These are phyloP conservation scores for Drosophila phalerata DNA, from an alignment of 2,888 invertebrate species.

Conservation along the genomic window DNA sequence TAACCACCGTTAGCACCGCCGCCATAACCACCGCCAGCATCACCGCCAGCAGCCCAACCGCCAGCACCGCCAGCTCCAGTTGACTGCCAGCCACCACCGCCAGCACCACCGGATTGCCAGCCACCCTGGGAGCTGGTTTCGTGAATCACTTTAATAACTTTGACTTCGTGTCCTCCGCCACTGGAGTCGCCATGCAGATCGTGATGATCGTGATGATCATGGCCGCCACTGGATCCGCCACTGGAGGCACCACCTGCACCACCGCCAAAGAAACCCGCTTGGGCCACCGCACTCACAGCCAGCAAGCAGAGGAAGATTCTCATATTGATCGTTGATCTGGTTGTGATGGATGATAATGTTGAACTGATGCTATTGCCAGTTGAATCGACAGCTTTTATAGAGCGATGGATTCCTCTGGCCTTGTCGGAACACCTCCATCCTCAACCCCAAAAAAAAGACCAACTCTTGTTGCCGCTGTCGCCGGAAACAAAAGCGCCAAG, in stretches of 20 bases:
- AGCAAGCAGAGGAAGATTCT: conserved; percentile 70
- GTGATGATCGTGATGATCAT: conserved; percentile 15
- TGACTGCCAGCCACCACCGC: conserved; percentile 34
- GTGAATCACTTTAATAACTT: conserved; percentile 69
- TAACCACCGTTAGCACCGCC: conserved; percentile 34
- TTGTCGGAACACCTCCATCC: conserved; percentile 52
- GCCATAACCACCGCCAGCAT: conserved; percentile 25
- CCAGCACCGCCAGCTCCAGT: conserved; percentile 14
- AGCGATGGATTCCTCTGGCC: conserved; percentile 46
- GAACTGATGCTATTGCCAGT: conserved; percentile 62
- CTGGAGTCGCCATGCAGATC: conserved; percentile 36
- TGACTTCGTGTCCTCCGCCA: conserved; percentile 48
- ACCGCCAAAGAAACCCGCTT: conserved; percentile 71
- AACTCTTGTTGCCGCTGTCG: conserved; percentile 20
- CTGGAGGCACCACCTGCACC: conserved; percentile 27
- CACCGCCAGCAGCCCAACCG: conserved; percentile 29
- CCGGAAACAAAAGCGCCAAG: conserved; percentile 52
- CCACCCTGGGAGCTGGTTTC: conserved; percentile 47
- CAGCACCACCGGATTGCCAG: conserved; percentile 53
- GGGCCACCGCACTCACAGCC: conserved; percentile 60
- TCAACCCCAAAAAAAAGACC: conserved; percentile 21
- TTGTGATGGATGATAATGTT: conserved; percentile 55
- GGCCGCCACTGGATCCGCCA: conserved; percentile 36
- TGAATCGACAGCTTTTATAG: conserved; percentile 66
- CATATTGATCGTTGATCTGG: conserved; percentile 60